Base-by-base conservation (phyloP, 2,888 invertebrate genomes). In the Morinoia aosen region DNA sequence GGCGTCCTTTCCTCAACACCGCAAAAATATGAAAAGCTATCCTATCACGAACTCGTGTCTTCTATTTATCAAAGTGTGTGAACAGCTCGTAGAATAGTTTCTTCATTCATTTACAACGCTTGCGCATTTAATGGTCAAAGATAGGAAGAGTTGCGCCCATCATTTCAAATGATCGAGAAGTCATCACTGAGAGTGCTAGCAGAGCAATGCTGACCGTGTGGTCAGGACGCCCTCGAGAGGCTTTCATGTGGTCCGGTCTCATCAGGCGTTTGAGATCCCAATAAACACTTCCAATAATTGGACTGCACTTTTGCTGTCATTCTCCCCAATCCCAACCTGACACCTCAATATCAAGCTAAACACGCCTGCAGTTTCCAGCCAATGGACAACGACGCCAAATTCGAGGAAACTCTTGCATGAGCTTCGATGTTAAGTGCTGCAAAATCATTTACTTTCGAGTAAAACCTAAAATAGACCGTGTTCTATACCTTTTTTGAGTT, bases 201-300 rank as follows among this genome's bases (percentile, higher is more conserved):
- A 25, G 12, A 76, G 76, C 33, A 76, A 25, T 76, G 25, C 25
- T 76, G 3, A 76, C 76, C 25, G 33, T 16, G 25, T 33, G 76
- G 8, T 76, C 8, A 76, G 76, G 33, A 76, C 33, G 33, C 76
- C 25, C 25, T 76, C 76, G 76, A 76, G 76, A 3, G 76, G 76
- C 76, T 76, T 33, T 76, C 76, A 33, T 76, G 76, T 33, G 76
- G 76, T 76, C 76, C 76, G 19, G 25, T 76, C 76, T 76, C 76
- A 76, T 76, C 76, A 76, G 76, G 76, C 76, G 76, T 76, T 33
- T 33, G 76, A 76, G 76, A 76, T 76, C 76, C 76, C 76, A 76
- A 76, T 76, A 76, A 76, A 76, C 76, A 76, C 76, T 76, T 76
- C 76, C 76, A 76, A 76, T 76, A 76, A 76, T 76, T 76, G 76